Evolutionary conservation across 2,888 invertebrate species (phyloP).

Genomic region (Drymonia ruficornis): DNA sequence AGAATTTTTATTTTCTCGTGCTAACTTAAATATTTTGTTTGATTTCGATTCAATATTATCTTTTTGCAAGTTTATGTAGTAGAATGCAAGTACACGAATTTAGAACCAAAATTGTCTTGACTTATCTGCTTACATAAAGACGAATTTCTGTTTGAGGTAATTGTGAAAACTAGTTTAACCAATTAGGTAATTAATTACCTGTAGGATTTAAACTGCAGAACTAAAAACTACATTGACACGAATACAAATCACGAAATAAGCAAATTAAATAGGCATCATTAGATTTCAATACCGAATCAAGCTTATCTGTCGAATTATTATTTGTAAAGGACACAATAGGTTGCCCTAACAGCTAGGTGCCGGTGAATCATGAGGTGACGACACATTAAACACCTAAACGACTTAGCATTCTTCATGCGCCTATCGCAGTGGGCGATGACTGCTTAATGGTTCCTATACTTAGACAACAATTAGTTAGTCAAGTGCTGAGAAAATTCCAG

Average conservation of each 20-base stretch:
- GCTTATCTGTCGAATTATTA: conserved; percentile 10
- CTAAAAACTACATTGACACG: not conserved
- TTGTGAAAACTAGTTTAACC: too few relatives aligned
- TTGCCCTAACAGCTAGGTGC: conserved; percentile 23
- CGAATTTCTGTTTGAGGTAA: too few relatives aligned
- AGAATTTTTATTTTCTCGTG: too few relatives aligned
- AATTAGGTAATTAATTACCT: too few relatives aligned
- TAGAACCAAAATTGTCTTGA: too few relatives aligned
- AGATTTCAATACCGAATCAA: not conserved
- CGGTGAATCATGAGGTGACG: conserved; percentile 46
- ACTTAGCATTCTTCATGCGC: conserved; percentile 43
- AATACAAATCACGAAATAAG: not conserved
- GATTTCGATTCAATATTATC: too few relatives aligned
- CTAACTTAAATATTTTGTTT: too few relatives aligned
- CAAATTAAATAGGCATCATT: not conserved
- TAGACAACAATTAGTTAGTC: conserved; percentile 45
- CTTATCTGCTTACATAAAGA: too few relatives aligned
- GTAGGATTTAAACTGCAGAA: too few relatives aligned
- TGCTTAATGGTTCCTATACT: conserved; percentile 47
- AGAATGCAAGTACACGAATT: too few relatives aligned
- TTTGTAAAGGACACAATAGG: conserved; percentile 15
- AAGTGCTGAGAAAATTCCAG: conserved; percentile 32
- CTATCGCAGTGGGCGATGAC: conserved; percentile 36
- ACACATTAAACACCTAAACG: conserved; percentile 32
- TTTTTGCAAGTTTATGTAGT: too few relatives aligned